phyloP scores from a whole-genome alignment of 2,113 vertebrate genomes.

The Petaurus breviceps region DNA sequence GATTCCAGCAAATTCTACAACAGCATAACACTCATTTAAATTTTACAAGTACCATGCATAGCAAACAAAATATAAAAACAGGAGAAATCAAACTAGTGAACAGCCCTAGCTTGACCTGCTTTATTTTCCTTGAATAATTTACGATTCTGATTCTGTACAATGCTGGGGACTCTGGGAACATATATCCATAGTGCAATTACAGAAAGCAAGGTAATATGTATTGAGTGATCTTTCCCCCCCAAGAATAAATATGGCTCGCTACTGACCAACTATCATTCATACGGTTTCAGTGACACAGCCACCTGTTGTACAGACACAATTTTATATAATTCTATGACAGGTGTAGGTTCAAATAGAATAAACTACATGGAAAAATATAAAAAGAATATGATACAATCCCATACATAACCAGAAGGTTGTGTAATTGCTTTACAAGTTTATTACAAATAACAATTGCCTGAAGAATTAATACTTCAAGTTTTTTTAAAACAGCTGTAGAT shows the following conservation, averaged over 20 bases:
- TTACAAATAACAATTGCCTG: slow-evolving; percentile 59
- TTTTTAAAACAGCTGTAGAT: slow-evolving; percentile 71
- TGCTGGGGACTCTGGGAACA: slow-evolving; percentile 78
- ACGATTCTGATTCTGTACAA: slow-evolving; percentile 82
- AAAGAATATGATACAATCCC: slow-evolving; percentile 74
- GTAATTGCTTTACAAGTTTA: slow-evolving; percentile 69
- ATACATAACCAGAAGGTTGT: slow-evolving; percentile 72
- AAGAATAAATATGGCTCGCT: slow-evolving; percentile 85
- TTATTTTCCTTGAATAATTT: slow-evolving; percentile 77
- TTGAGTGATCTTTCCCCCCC: slow-evolving; percentile 70
- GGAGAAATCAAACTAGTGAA: slow-evolving; percentile 78
- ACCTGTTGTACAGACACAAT: slow-evolving; percentile 73
- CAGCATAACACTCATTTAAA: slow-evolving; percentile 71
- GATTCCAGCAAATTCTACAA: slow-evolving; percentile 74
- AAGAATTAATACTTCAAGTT: slow-evolving; percentile 74
- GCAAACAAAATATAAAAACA: slow-evolving; percentile 77
- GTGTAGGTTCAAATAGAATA: slow-evolving; percentile 70
- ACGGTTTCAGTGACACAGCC: slow-evolving; percentile 71
- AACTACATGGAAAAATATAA: slow-evolving; percentile 72
- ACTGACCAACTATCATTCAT: slow-evolving; percentile 71
- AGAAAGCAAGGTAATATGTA: slow-evolving; percentile 82
- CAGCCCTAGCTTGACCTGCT: slow-evolving; percentile 81
- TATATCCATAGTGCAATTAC: slow-evolving; percentile 84
- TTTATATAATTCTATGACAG: slow-evolving; percentile 75
- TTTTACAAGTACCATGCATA: slow-evolving; percentile 82